Conservation (phyloP, 2,113 vertebrate genomes). For the Dendrocopos noguchii region DNA sequence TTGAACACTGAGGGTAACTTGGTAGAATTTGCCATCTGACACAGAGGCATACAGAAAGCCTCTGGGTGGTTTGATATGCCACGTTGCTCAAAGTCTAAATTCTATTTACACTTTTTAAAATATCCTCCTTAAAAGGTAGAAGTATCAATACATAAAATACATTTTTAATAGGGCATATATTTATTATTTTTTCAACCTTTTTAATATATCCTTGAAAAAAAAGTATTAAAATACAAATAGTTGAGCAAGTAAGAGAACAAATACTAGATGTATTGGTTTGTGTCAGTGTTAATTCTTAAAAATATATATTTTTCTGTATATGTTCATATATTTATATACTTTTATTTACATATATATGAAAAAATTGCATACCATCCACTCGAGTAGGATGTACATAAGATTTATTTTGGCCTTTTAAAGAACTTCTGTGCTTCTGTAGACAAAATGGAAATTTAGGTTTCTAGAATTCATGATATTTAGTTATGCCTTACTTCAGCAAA, state of each 20-base stretch:
- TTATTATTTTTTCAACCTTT: background rate
- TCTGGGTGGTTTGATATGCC: background rate
- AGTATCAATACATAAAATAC: background rate
- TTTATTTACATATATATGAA: background rate
- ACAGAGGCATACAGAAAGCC: background rate
- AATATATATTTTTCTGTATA: background rate
- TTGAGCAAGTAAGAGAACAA: background rate
- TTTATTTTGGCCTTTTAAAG: background rate
- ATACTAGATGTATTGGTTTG: background rate
- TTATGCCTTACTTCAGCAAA: constrained; percentile 11
- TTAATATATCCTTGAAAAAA: background rate
- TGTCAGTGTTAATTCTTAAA: background rate
- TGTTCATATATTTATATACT: background rate
- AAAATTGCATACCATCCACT: background rate
- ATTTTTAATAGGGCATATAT: background rate
- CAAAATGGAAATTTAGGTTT: background rate
- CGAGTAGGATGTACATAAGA: background rate
- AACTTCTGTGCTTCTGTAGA: background rate
- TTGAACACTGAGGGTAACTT: background rate
- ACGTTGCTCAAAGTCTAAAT: background rate
- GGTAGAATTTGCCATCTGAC: background rate
- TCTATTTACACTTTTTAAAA: background rate
- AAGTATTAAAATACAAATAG: background rate
- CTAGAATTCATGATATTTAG: background rate
- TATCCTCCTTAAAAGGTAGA: background rate